Evolutionary conservation across 2,888 invertebrate genomes (phyloP), one percentile per base, ranked within the genome.

Genomic region (Lumbricus terrestris): DNA sequence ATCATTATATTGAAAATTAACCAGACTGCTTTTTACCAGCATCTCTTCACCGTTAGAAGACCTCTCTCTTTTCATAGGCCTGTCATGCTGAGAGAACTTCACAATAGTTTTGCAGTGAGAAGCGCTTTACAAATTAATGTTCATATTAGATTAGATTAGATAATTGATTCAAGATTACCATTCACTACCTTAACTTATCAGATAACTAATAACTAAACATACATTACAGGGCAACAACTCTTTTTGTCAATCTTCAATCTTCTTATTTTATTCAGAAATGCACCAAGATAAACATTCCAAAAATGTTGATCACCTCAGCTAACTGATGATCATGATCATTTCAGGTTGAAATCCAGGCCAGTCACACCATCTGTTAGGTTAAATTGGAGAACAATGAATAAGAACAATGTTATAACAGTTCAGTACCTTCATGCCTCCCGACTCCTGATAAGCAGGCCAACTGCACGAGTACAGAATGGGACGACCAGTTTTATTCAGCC

Each of bases 401-500:
- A n/a, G 47, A 47, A 47, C 47, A 23, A 23, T 23, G 23, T 47
- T 23, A 23, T 23, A 47, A 47, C 47, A 23, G 23, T 47, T 23
- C 69, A 8, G 1, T n/a, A 69, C 69, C 69, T 69, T 69, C 69
- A 69, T 69, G 69, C 69, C 69, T n/a, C 1, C 29, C 13, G 69
- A 69, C 69, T 91, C 89, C 89, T 91, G 90, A 82, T 99, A 99
- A 89, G 98, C 98, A 0, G 99, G 99, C 99, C 99, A 99, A 95
- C 98, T 98, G 95, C 99, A 99, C 0, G 98, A 98, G 95, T 98
- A 99, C 89, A 99, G 96, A 97, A 99, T 99, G n/a, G 97, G 96
- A 35, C 97, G 96, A 2, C 98, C 98, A 38, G 99, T 99, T 93
- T 96, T 96, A 95, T 99, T 99, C 90, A 99, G 96, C 94, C 97